Conservation (phyloP, 2,113 vertebrate genomes). For the Burhinus bistriatus region DNA sequence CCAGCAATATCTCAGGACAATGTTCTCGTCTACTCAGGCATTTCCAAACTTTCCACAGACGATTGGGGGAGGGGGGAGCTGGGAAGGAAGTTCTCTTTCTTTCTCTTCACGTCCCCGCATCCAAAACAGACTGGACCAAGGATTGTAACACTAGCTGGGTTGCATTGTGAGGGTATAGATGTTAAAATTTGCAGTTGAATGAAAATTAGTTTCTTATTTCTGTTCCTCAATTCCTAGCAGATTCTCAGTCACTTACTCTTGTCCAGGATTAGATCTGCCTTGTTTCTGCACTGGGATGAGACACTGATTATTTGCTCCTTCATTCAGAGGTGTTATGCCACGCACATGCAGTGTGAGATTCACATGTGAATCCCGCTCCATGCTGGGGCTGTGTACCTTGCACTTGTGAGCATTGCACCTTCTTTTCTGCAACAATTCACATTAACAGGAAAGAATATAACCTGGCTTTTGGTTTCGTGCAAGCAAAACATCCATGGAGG, state of each 20-base stretch:
- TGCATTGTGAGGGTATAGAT: not conserved
- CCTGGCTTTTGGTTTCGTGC: not conserved
- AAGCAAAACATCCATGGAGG: not conserved
- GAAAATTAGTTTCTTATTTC: not conserved
- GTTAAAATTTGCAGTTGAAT: not conserved
- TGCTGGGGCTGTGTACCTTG: not conserved
- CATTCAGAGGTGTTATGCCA: not conserved
- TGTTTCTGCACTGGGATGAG: not conserved
- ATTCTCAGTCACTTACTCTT: not conserved
- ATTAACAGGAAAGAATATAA: not conserved
- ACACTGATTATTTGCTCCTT: not conserved
- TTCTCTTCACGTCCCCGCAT: not conserved
- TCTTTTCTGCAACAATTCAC: not conserved
- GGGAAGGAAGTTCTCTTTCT: not conserved
- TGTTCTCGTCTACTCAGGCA: not conserved
- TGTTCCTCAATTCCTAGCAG: not conserved
- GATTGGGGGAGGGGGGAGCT: not conserved
- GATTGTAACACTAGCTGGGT: not conserved
- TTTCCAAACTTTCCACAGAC: not conserved
- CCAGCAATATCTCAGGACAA: constrained; percentile 42
- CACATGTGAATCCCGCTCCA: not conserved
- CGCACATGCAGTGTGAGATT: no score
- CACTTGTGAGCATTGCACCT: not conserved
- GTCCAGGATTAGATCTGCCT: not conserved
- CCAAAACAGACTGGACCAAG: not conserved